A percentile compares a stretch with the other conserved stretches of the same genome.
Conservation (phyloP, 2,888 invertebrate genomes). For the Lutraria lutraria region DNA sequence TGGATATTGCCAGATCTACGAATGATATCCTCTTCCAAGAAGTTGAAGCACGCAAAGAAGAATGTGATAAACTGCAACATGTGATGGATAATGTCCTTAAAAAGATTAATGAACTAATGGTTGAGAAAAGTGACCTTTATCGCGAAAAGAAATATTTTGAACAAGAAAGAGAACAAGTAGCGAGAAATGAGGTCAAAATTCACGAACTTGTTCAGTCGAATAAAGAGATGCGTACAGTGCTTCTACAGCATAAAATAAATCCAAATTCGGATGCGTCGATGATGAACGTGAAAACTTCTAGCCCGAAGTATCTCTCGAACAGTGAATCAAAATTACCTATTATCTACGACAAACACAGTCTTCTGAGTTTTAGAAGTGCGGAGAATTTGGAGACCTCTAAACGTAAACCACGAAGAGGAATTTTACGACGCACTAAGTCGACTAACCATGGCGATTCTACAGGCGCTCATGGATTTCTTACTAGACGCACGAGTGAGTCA, state of each 20-base stretch:
- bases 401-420: constrained; percentile 15
- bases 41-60: constrained; percentile 58
- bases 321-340: constrained; percentile 32
- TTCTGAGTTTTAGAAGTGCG: constrained; percentile 54
- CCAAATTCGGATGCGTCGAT: constrained; percentile 55
- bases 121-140: constrained; percentile 54
- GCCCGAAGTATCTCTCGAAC: background rate
- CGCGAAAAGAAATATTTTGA: constrained; percentile 47
- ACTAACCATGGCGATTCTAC: background rate
- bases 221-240: constrained; percentile 48
- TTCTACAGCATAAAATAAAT: constrained; percentile 58
- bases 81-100: constrained; percentile 41
- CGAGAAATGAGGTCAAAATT: constrained; percentile 36
- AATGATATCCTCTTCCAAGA: constrained; percentile 61
- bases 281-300: constrained; percentile 17
- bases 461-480: constrained; percentile 38
- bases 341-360: constrained; percentile 47
- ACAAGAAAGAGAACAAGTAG: constrained; percentile 41
- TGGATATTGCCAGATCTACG: constrained; percentile 46
- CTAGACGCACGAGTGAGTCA: constrained; percentile 4
- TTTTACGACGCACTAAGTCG: constrained; percentile 40
- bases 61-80: constrained; percentile 61
- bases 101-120: constrained; percentile 52
- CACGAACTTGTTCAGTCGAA: constrained; percentile 48
- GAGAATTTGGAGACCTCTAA: constrained; percentile 24